A percentile compares a stretch with the other conserved stretches of the same genome.
phyloP scores from a whole-genome alignment of 2,113 vertebrate species.

The Platanista minor region DNA sequence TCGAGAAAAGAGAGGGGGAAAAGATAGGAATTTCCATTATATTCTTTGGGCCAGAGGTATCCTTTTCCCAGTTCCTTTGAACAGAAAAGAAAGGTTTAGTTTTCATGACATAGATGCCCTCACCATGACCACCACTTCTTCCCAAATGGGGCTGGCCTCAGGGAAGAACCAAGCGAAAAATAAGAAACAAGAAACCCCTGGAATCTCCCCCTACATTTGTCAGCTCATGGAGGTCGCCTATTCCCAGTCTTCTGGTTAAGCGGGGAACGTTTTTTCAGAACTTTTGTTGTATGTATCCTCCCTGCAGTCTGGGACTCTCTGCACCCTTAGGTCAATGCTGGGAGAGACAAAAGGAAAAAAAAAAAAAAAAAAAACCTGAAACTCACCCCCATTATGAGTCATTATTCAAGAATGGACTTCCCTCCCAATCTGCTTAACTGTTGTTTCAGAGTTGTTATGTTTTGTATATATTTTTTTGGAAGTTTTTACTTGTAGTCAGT shows the following conservation, averaged over 20 bases:
- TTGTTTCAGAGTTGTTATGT: not conserved
- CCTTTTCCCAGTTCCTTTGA: not conserved
- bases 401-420: not conserved
- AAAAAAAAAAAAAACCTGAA: not conserved
- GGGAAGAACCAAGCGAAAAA: not conserved
- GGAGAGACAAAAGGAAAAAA: not conserved
- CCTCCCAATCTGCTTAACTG: not conserved
- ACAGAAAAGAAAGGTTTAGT: not conserved
- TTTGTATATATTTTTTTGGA: not conserved
- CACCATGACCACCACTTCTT: not conserved
- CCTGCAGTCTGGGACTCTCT: not conserved
- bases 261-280: not conserved
- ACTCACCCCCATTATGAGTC: not conserved
- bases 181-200: not conserved
- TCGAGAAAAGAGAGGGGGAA: not conserved
- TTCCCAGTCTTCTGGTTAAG: not conserved
- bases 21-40: not conserved
- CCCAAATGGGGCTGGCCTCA: not conserved
- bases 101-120: not conserved
- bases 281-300: not conserved
- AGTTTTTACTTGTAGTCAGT: not conserved
- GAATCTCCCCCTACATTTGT: not conserved
- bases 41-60: not conserved
- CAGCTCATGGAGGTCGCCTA: not conserved
- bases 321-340: not conserved